Conservation (phyloP, 2,888 invertebrate species). For the Drosophila dives region DNA sequence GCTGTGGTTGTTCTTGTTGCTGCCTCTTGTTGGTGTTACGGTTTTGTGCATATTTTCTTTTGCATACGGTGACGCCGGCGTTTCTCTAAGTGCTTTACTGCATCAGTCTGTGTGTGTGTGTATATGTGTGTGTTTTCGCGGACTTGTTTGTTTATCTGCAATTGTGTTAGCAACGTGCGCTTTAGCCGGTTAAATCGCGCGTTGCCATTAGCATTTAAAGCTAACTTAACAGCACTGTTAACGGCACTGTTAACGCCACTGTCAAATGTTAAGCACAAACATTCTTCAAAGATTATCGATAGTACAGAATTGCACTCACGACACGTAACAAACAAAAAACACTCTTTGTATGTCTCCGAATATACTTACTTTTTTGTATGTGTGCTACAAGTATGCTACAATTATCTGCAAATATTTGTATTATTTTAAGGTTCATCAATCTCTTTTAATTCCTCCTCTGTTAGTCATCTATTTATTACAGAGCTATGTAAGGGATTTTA, state of each 20-base stretch:
- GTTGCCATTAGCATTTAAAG: slow-evolving; percentile 54
- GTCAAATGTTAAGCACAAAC: slow-evolving; percentile 26
- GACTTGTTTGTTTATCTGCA: slow-evolving; percentile 47
- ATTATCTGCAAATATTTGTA: neutral
- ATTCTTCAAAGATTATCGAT: slow-evolving; percentile 6
- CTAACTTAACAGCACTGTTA: slow-evolving; percentile 51
- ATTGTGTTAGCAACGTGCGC: slow-evolving; percentile 28
- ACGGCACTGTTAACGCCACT: slow-evolving; percentile 35
- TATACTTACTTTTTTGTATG: neutral
- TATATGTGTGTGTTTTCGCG: slow-evolving; percentile 6
- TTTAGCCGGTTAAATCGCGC: slow-evolving; percentile 38
- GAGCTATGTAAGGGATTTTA: neutral
- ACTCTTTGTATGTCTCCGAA: too few species aligned
- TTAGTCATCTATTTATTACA: neutral
- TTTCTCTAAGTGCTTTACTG: slow-evolving; percentile 40
- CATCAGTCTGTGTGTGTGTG: slow-evolving; percentile 9
- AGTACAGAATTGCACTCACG: neutral
- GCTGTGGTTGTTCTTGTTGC: slow-evolving; percentile 9
- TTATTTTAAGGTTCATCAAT: neutral
- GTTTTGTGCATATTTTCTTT: slow-evolving; percentile 24
- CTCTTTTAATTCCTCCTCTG: neutral
- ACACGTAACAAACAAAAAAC: neutral
- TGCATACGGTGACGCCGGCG: slow-evolving; percentile 43
- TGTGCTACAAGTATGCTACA: neutral
- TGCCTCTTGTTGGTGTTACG: slow-evolving; percentile 16